phyloP scores from a whole-genome alignment of 92 coral and sea anemone genomes.

The Epizoanthus fatuus region DNA sequence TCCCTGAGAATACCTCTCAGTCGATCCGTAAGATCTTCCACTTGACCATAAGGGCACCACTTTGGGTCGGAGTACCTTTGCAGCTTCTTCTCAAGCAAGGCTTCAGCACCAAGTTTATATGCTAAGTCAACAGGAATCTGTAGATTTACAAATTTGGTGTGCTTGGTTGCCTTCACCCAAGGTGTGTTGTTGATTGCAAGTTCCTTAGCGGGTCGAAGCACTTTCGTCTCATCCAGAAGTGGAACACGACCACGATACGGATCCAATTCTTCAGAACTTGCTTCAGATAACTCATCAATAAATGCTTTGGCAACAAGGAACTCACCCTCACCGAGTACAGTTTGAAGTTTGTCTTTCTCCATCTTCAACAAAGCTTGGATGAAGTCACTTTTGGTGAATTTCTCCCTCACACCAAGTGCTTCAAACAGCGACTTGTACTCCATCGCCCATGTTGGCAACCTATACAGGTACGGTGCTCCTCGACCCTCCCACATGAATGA shows the following conservation, averaged over 20 bases:
- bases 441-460: slow-evolving; percentile 17
- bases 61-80: slow-evolving; percentile 15
- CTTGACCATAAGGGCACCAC: slow-evolving; percentile 39
- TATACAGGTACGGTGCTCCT: slow-evolving; percentile 44
- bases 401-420: slow-evolving; percentile 18
- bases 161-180: slow-evolving; percentile 8
- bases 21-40: slow-evolving; percentile 35
- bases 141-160: slow-evolving; percentile 26
- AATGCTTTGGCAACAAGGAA: slow-evolving; percentile 8
- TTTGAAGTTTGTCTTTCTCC: slow-evolving; percentile 6
- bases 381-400: slow-evolving; percentile 26
- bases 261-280: neutral
- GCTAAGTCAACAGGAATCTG: slow-evolving; percentile 40
- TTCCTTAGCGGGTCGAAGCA: slow-evolving; percentile 8
- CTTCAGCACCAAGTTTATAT: slow-evolving; percentile 23
- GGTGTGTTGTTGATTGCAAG: slow-evolving; percentile 14
- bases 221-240: slow-evolving; percentile 5
- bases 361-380: slow-evolving; percentile 41
- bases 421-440: slow-evolving; percentile 16
- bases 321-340: slow-evolving; percentile 13
- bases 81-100: slow-evolving; percentile 8
- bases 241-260: slow-evolving; percentile 20
- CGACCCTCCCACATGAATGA: slow-evolving; percentile 22
- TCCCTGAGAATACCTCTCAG: slow-evolving; percentile 26
- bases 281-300: slow-evolving; percentile 22